Base-by-base conservation (phyloP, 2,113 vertebrate species). In the Toxotes jaculatrix region DNA sequence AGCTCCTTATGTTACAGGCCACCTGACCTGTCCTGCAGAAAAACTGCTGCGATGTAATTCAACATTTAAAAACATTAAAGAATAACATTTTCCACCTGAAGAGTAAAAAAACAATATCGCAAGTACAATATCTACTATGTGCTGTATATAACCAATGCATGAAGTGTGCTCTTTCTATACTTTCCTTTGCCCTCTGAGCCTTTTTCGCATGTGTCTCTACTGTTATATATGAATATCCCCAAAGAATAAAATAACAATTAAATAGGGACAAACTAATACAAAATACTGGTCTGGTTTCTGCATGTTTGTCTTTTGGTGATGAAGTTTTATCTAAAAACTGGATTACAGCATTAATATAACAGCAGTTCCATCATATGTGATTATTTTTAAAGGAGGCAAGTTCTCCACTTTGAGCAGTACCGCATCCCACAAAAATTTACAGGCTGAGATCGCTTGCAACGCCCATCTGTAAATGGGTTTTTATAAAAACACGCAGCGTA, bases 11-110 rank as follows among this genome's bases (percentile, higher is more conserved):
- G n/a, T 51, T 59, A 56, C 31, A 65, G 23, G 51, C 55, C 13
- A 55, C 62, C 68, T 34, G 79, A 85, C 49, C 49, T 31, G 59
- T 49, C 56, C 19, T 55, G 60, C n/a, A 57, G n/a, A 77, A 21
- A 45, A 9, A 53, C 38, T 8, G 5, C 2, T 5, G 0, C 14
- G 3, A 34, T 23, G 38, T 59, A 31, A 53, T 34, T 60, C 57
- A 43, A 17, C 43, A 47, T 43, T 47, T 40, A 1, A 64, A 27
- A 56, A 57, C 21, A 34, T 7, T 5, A 38, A 27, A 51, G 6
- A 66, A 74, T 3, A 60, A 47, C 57, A 64, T 14, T 53, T 36
- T 31, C 23, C 4, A 27, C 7, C 34, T 23, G 4, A 40, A 45
- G 10, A 47, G 31, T 1, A 60, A 4, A 17, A 40, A 72, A 19